phyloP scores from a whole-genome alignment of 2,888 invertebrate genomes.

The Athalia circularis region DNA sequence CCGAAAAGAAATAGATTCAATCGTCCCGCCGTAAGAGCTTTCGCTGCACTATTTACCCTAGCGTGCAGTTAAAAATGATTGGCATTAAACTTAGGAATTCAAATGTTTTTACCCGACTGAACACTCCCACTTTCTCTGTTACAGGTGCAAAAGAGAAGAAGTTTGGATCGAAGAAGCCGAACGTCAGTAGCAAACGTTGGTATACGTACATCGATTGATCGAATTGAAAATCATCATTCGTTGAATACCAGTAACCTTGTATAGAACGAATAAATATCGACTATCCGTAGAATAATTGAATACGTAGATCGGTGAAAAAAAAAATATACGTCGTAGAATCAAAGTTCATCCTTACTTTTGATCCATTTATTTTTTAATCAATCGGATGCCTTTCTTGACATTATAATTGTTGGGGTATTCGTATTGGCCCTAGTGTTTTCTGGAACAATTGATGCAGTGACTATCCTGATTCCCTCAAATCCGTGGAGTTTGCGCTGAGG shows the following conservation, averaged over 20 bases:
- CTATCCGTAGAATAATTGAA: too few relatives aligned
- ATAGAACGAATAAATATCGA: too few relatives aligned
- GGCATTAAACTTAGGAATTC: neutral
- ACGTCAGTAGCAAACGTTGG: neutral
- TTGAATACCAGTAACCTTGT: too few relatives aligned
- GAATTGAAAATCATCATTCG: too few relatives aligned
- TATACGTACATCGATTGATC: too few relatives aligned
- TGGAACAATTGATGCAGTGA: conserved; percentile 83
- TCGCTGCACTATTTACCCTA: too few relatives aligned
- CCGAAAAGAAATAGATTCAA: too few relatives aligned
- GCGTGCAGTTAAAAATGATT: too few relatives aligned
- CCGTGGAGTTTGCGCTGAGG: conserved; percentile 77
- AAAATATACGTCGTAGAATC: conserved; percentile 9
- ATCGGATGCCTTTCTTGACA: conserved; percentile 81
- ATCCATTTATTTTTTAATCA: conserved; percentile 79
- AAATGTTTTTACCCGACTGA: neutral
- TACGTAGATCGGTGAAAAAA: too few relatives aligned
- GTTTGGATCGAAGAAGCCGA: too few relatives aligned
- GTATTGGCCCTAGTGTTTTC: conserved; percentile 79
- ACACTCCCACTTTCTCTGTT: conserved; percentile 22
- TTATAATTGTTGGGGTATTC: conserved; percentile 80
- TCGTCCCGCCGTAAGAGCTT: too few relatives aligned
- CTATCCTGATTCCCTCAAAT: conserved; percentile 76
- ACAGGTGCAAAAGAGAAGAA: conserved; percentile 15
- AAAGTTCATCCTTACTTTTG: conserved; percentile 60